phyloP scores from a whole-genome alignment of 2,888 invertebrate species.

The Sturmia bella region DNA sequence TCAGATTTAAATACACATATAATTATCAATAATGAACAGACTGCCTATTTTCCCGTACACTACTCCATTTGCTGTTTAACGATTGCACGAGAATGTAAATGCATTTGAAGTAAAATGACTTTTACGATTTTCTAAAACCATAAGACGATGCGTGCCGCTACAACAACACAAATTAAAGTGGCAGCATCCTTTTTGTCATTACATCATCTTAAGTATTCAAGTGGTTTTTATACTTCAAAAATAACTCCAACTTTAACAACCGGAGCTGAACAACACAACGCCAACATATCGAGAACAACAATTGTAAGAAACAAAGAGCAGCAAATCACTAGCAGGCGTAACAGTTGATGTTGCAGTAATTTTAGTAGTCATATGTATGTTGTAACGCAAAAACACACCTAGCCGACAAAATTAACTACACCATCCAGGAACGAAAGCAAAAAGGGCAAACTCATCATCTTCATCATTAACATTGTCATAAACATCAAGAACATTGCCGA shows the following conservation, averaged over 20 bases:
- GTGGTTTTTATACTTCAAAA: constrained; percentile 34
- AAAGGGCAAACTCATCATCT: constrained; percentile 45
- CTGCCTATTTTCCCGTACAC: constrained; percentile 11
- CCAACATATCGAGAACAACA: constrained; percentile 7
- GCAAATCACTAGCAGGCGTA: constrained; percentile 37
- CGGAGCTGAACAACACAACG: constrained; percentile 14
- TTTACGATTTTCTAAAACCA: constrained; percentile 55
- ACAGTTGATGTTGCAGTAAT: constrained; percentile 37
- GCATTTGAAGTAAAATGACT: constrained; percentile 17
- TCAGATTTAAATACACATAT: constrained; percentile 22
- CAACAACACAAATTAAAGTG: constrained; percentile 12
- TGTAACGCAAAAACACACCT: constrained; percentile 26
- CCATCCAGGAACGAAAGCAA: constrained; percentile 6
- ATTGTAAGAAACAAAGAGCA: constrained; percentile 11
- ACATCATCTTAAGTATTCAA: constrained; percentile 58
- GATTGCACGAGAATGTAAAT: constrained; percentile 1
- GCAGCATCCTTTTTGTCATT: constrained; percentile 40
- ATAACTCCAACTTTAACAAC: constrained; percentile 4
- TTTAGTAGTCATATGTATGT: constrained; percentile 28
- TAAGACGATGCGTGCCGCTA: constrained; percentile 54
- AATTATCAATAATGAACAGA: constrained; percentile 41
- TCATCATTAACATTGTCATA: constrained; percentile 40
- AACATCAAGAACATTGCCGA: constrained; percentile 38
- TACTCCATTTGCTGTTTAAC: constrained; percentile 1
- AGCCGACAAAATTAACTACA: constrained; percentile 35